phyloP scores from a whole-genome alignment of 2,888 invertebrate species.

The Himalopsyche kuldschensis region DNA sequence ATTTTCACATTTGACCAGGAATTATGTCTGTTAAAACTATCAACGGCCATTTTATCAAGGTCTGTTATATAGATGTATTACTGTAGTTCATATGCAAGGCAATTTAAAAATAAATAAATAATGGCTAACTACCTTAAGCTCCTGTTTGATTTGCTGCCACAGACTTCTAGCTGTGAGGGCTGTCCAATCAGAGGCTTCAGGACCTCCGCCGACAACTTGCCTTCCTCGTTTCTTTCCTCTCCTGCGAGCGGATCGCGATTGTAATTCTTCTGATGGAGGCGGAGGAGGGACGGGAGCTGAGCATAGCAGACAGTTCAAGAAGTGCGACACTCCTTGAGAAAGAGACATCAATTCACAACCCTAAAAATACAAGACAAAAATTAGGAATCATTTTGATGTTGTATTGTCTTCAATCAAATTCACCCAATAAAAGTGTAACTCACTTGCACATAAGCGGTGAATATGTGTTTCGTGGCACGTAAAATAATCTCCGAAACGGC shows the following conservation, averaged over 20 bases:
- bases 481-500: slow-evolving; percentile 87
- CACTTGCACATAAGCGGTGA: slow-evolving; percentile 86
- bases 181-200: slow-evolving; percentile 81
- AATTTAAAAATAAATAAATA: too few relatives aligned
- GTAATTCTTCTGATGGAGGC: slow-evolving; percentile 45
- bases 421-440: background rate
- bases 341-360: slow-evolving; percentile 88
- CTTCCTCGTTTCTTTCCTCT: slow-evolving; percentile 60
- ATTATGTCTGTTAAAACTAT: too few relatives aligned
- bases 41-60: background rate
- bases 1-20: too few relatives aligned
- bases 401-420: too few relatives aligned
- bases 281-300: slow-evolving; percentile 65
- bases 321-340: slow-evolving; percentile 90
- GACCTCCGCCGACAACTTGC: slow-evolving; percentile 58
- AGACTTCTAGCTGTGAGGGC: slow-evolving; percentile 81
- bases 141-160: slow-evolving; percentile 85
- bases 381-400: background rate
- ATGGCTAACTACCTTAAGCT: slow-evolving; percentile 60
- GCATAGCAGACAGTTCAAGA: slow-evolving; percentile 92
- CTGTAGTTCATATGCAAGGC: too few relatives aligned
- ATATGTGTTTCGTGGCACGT: slow-evolving; percentile 91
- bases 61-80: background rate
- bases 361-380: slow-evolving; percentile 47
- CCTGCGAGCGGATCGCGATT: slow-evolving; percentile 41